Percentiles rank a stretch among this genome's conserved stretches.
phyloP scores from a whole-genome alignment of 2,888 invertebrate genomes.

The Allolobophora icterica region DNA sequence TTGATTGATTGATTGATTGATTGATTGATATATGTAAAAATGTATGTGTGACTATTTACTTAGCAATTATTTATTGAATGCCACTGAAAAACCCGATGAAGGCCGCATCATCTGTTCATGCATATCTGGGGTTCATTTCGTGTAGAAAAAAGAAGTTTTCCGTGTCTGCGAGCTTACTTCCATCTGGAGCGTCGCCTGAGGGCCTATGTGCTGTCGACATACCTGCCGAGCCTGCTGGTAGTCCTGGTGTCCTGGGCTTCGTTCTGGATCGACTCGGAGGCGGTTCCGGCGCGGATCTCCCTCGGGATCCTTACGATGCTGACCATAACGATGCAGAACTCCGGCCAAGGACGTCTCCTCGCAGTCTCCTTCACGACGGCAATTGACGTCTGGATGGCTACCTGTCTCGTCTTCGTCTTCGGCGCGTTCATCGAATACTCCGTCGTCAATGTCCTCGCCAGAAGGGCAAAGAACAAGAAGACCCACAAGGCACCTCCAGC shows the following conservation, averaged over 20 bases:
- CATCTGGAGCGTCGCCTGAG: constrained; percentile 40
- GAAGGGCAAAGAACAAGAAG: constrained; percentile 35
- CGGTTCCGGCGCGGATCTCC: constrained; percentile 50
- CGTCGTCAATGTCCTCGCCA: constrained; percentile 46
- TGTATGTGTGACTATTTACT: too few relatives aligned
- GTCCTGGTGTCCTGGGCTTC: constrained; percentile 45
- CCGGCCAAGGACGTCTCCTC: constrained; percentile 41
- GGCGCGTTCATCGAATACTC: constrained; percentile 50
- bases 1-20: too few relatives aligned
- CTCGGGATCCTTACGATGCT: constrained; percentile 51
- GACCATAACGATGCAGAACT: constrained; percentile 44
- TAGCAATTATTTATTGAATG: too few relatives aligned
- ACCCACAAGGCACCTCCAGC: background rate
- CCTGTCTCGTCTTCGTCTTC: constrained; percentile 50
- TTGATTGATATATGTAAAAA: too few relatives aligned
- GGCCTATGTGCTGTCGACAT: constrained; percentile 42
- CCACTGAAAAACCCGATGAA: too few relatives aligned
- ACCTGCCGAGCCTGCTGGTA: constrained; percentile 43
- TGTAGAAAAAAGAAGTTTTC: constrained; percentile 38
- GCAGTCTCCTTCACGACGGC: constrained; percentile 44
- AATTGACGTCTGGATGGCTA: constrained; percentile 50
- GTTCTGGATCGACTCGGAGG: constrained; percentile 45
- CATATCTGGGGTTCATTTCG: too few relatives aligned
- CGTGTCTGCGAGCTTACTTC: constrained; percentile 40
- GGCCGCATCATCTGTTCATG: background rate